Base-by-base conservation (phyloP, 2,797 vertebrate species). In the Falco berigora region DNA sequence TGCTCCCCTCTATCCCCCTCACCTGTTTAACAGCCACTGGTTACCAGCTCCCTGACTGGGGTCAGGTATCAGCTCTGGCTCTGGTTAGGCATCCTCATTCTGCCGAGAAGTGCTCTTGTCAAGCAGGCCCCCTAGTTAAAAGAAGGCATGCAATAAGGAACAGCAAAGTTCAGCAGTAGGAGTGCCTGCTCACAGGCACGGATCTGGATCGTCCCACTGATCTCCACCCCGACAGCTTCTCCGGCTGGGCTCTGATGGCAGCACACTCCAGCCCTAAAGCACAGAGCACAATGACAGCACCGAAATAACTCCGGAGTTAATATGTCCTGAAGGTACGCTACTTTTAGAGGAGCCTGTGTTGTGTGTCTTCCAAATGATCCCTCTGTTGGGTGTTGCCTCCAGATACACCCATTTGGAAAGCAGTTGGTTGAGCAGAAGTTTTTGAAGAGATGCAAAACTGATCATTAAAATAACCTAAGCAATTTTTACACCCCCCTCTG, bases 351-450 rank as follows among this genome's bases (percentile, higher is more conserved):
- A 95, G 42, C 36, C 38, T 78, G 27, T 44, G 27, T 28, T 53
- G 34, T 24, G 11, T 38, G 78, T 87, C n/a, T 68, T 88, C 32
- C 75, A 77, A 79, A 55, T 32, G 61, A 87, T 77, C 71, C 56
- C 36, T 86, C 52, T 75, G 69, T 59, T 24, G 82, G 91, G 85
- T 88, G 93, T 92, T 91, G 62, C 78, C 78, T 93, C 62, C 8
- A 21, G 68, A 90, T 67, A 93, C 53, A 10, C 56, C 72, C 90
- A 44, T 78, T 83, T 88, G 69, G 86, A 91, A 90, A 92, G 64
- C 78, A 69, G 44, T 44, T n/a, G 8, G 30, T 58, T 20, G 53
- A 74, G 74, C 59, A 32, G 11, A 84, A 64, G 27, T 40, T 86
- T 86, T 69, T 67, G 25, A 77, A 79, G 69, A 66, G 68, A 80